Base-by-base conservation (phyloP, 1,140 invertebrate genomes). In the Paracyclopina nana region DNA sequence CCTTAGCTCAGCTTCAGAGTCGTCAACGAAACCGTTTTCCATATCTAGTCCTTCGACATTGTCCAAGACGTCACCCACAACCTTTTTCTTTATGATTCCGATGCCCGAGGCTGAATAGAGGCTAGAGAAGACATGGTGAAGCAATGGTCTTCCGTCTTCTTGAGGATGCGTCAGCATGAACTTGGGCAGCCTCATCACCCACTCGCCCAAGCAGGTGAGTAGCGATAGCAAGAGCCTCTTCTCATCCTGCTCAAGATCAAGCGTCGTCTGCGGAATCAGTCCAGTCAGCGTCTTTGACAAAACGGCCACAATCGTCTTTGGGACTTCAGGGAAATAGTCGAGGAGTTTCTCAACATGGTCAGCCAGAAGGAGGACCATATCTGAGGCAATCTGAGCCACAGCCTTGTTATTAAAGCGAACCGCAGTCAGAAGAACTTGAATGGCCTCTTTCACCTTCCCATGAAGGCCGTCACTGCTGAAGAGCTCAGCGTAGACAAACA, bases 131-230 rank as follows among this genome's bases (percentile, higher is more conserved):
- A 78, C 65, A 41, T 72, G 73, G 26, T 74, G 61, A 22, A 79
- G 63, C 1, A 79, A 58, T 27, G 71, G 61, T 22, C 59, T 53
- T n/a, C 52, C 50, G 49, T 58, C 55, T 56, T 55, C 60, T 54
- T 58, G 53, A 14, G 55, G 61, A 56, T 52, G 57, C 50, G 65
- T 61, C 44, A 75, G 61, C n/a, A 65, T 59, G 20, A 62, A 53
- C 6, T 70, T 57, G 1, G 73, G 72, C 55, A 83, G 67, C 55
- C 70, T 70, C 74, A 94, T 85, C 50, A 86, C 90, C 79, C 87
- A 94, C 68, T 95, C 87, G 0, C 83, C 82, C 27, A 95, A 66
- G 62, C 84, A 88, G 50, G 92, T 77, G 56, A 92, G 72, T 58
- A 92, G 71, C 1, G 82, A 80, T 16, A 85, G 79, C 0, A 83